Evolutionary conservation across 2,888 invertebrate species (phyloP), one percentile per base, ranked within the genome.

Genomic region (Rhogogaster chlorosoma): DNA sequence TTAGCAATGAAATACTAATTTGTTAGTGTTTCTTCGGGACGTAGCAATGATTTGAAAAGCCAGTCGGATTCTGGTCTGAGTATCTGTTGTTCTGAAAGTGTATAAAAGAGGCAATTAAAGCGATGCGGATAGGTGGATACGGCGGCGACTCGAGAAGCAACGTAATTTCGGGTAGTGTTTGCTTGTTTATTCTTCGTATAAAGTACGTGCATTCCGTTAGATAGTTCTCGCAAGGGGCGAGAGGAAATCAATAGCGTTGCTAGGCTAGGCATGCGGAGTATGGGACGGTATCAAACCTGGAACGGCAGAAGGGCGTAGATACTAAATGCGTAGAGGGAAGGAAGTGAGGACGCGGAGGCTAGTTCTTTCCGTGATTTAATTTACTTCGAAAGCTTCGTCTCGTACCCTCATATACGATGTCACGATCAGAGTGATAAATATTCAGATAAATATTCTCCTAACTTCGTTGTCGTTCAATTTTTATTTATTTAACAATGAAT

Each of bases 241-340:
- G 91, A 92, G 93, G 93, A 93, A 93, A 93, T 93, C 93, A 93
- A 93, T 93, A 93, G 93, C 93, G 93, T 93, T 93, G 93, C 93
- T 93, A 93, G 93, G 93, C 88, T 88, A 86, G 88, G 84, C n/a
- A n/a, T 84, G 82, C 67, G 84, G 86, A 80, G 85, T 83, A 87
- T 67, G 86, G 87, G 87, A 88, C 86, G 88, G 87, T 86, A 87
- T 88, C 87, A 88, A 88, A 53, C 49, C 67, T 7, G 71, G 22
- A 61, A 61, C 32, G 29, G 29, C 45, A 18, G 45, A 18, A 83
- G 38, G 67, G 67, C 67, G 45, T 67, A 61, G 83, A 32, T 22
- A 29, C 18, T 22, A n/a, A 26, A 61, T 18, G 75, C 49, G 75
- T 77, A 49, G 49, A 42, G 9, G 3, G 12, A 26, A 15, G 32